Conservation (phyloP, 2,888 invertebrate species). For the Phortica magna region DNA sequence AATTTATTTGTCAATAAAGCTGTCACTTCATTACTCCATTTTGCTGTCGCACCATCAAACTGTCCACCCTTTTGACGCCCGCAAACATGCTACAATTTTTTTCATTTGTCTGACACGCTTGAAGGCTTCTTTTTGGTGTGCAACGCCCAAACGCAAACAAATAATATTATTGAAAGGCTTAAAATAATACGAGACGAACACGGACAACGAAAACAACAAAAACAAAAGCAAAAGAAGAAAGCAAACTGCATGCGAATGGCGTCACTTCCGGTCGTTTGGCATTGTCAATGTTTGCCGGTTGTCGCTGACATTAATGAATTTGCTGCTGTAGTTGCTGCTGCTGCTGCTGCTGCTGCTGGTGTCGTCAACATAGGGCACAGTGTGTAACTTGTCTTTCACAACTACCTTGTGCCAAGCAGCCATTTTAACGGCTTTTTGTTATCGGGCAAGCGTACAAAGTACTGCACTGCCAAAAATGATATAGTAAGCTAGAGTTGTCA, state of each 20-base stretch:
- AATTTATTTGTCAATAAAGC: constrained; percentile 71
- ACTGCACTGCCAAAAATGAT: constrained; percentile 1
- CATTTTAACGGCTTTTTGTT: neutral
- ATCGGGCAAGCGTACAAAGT: constrained; percentile 3
- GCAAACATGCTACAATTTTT: constrained; percentile 38
- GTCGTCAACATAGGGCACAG: neutral
- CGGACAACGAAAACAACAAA: neutral
- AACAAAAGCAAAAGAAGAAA: neutral
- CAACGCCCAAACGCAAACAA: neutral
- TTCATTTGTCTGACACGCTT: neutral
- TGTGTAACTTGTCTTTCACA: neutral
- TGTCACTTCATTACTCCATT: constrained; percentile 66
- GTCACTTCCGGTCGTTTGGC: constrained; percentile 10
- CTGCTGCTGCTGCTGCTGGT: neutral
- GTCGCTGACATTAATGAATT: constrained; percentile 66
- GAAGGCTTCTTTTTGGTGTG: neutral
- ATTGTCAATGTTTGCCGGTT: constrained; percentile 27
- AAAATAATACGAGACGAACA: neutral
- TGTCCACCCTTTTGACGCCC: constrained; percentile 48
- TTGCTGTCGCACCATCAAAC: neutral
- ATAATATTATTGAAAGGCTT: constrained; percentile 4
- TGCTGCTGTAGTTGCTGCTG: constrained; percentile 52
- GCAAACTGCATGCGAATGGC: neutral
- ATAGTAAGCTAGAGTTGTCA: neutral
- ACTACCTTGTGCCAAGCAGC: neutral